Evolutionary conservation across 2,797 vertebrate genomes (phyloP), one percentile per base, ranked within the genome.

Genomic region (Acipenser ruthenus): DNA sequence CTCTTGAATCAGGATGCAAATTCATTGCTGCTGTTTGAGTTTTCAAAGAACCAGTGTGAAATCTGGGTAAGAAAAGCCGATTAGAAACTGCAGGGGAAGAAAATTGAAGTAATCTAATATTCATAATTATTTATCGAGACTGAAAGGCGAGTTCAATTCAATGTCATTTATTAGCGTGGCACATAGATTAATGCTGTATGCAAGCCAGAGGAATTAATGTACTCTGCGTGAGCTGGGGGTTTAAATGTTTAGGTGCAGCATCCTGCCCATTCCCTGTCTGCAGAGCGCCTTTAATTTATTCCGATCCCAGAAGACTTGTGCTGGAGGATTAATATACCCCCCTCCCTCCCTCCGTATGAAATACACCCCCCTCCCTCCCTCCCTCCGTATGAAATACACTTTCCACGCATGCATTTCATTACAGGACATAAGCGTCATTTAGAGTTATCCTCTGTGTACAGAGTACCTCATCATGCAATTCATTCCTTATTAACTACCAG

Each of bases 61-160:
- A 58, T 65, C 12, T 49, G 11, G 9, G 47, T 52, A 51, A 59
- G 48, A 55, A 59, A 66, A 66, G 37, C 52, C 51, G 23, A 65
- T 65, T 58, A 59, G 55, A 66, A 60, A 64, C 65, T 10, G 13
- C 9, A 13, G 55, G 65, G 59, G 55, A 58, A n/a, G 55, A 64
- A 65, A 65, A 56, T 65, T 10, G 13, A 66, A 13, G 55, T 52
- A 59, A 59, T 66, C 53, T 59, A 59, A 59, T 49, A 66, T 59
- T 15, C 48, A 66, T 66, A 58, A 59, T 59, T 12, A 9, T 15
- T 56, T 59, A 47, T 58, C 23, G 12, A 12, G 65, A 58, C 49
- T 56, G 11, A 59, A 48, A 58, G 64, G 15, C 9, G 11, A n/a
- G 53, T 47, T 7, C 52, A 55, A 66, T 49, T 66, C 65, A 56